Conservation (phyloP, 2,888 invertebrate genomes). For the Helicoverpa assulta region DNA sequence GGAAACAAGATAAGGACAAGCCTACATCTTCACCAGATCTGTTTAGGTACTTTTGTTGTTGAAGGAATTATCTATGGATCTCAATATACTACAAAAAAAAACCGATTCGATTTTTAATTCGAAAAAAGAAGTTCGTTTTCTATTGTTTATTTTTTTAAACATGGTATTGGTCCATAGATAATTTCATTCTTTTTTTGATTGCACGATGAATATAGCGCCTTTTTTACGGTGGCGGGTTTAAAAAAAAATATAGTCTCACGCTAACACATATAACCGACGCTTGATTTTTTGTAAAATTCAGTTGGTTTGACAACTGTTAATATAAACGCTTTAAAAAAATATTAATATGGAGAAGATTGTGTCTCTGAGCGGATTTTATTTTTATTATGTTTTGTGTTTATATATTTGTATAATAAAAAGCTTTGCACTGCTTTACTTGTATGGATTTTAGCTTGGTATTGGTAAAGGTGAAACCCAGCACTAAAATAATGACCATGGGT, state of each 20-base stretch:
- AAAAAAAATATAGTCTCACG: not conserved
- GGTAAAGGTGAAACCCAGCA: slow-evolving; percentile 1
- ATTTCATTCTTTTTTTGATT: slow-evolving; percentile 19
- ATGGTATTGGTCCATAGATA: slow-evolving; percentile 17
- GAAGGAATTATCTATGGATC: slow-evolving; percentile 23
- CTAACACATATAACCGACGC: slow-evolving; percentile 25
- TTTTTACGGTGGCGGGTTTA: slow-evolving; percentile 21
- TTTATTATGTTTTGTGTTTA: too few relatives aligned
- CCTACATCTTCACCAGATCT: slow-evolving; percentile 76
- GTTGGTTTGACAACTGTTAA: not conserved
- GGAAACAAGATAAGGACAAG: slow-evolving; percentile 84
- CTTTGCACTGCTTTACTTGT: slow-evolving; percentile 37
- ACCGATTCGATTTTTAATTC: too few relatives aligned
- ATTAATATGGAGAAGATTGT: slow-evolving; percentile 51
- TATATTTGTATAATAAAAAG: slow-evolving; percentile 16
- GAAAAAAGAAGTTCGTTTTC: too few relatives aligned
- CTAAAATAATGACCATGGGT: not conserved
- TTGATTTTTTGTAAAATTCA: slow-evolving; percentile 23
- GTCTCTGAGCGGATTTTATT: slow-evolving; percentile 39
- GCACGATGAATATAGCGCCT: slow-evolving; percentile 38
- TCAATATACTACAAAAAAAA: not conserved
- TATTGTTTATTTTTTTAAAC: not conserved
- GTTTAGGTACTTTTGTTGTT: slow-evolving; percentile 73
- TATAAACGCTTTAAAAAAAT: slow-evolving; percentile 27
- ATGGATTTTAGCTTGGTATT: slow-evolving; percentile 23